Evolutionary conservation across 2,113 vertebrate species (phyloP).

Genomic region (Oncorhynchus keta): DNA sequence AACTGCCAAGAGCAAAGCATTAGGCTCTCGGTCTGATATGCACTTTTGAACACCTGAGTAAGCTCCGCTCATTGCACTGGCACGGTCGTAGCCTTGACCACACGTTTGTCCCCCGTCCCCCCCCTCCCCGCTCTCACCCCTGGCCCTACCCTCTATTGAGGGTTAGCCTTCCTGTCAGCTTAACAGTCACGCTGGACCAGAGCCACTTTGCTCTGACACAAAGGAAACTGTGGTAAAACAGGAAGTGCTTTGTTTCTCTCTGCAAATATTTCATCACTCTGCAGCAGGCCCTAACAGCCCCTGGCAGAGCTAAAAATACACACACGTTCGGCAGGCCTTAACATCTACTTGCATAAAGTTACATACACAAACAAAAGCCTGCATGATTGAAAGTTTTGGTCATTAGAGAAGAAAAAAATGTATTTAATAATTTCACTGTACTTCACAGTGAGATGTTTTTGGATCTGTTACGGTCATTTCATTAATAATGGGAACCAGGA

Average conservation of each 20-base stretch:
- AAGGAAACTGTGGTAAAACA: conserved; percentile 52
- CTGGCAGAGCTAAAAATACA: not conserved
- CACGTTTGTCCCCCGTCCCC: no score
- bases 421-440: no score
- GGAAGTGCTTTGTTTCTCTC: conserved; percentile 52
- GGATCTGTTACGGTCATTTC: not conserved
- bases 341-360: not conserved
- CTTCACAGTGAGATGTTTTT: not conserved
- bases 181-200: conserved; percentile 4
- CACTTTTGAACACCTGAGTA: no score
- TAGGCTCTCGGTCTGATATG: no score
- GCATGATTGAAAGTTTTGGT: not conserved
- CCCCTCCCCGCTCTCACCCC: not conserved
- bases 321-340: not conserved
- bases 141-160: not conserved
- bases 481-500: not conserved
- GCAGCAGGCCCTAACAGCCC: conserved; percentile 17
- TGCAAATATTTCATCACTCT: conserved; percentile 49
- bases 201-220: conserved; percentile 11
- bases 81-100: no score
- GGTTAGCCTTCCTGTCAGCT: conserved; percentile 10
- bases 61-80: no score
- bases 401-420: not conserved
- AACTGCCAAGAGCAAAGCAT: no score
- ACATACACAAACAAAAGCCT: not conserved